Conservation (phyloP, 2,797 vertebrate species). For the Rhabdophis nuchalis region DNA sequence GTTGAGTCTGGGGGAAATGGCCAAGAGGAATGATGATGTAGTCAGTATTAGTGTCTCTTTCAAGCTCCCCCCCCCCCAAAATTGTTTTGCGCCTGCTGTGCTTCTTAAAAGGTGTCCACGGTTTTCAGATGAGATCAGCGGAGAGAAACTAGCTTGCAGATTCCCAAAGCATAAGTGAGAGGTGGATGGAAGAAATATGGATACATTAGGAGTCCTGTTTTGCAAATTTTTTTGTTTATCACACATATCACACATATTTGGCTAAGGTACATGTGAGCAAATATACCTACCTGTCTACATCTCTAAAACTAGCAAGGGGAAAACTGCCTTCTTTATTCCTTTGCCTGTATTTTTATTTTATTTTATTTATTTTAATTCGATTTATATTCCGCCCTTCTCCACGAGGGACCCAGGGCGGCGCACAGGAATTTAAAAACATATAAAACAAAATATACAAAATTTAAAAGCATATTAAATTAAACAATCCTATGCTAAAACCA, state of each 20-base stretch:
- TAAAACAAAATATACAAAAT: too few species aligned
- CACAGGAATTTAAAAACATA: too few species aligned
- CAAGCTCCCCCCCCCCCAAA: too few species aligned
- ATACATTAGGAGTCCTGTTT: not conserved
- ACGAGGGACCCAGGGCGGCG: too few species aligned
- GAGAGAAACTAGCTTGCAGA: not conserved
- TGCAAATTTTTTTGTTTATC: too few species aligned
- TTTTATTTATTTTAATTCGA: too few species aligned
- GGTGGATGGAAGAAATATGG: not conserved
- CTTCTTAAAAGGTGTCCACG: slow-evolving; percentile 1
- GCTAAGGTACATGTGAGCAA: not conserved
- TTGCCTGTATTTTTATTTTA: too few species aligned
- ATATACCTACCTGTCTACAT: not conserved
- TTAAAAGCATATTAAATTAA: too few species aligned
- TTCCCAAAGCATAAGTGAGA: not conserved
- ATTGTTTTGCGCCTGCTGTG: slow-evolving; percentile 8
- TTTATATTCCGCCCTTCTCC: too few species aligned
- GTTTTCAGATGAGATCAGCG: not conserved
- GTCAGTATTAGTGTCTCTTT: not conserved
- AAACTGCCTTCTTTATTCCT: not conserved
- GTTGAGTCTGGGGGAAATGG: not conserved
- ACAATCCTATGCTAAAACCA: too few species aligned
- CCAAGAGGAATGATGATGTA: not conserved
- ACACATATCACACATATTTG: not conserved
- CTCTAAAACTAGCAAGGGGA: not conserved